phyloP scores from a whole-genome alignment of 2,113 vertebrate genomes.

The Ahaetulla prasina region DNA sequence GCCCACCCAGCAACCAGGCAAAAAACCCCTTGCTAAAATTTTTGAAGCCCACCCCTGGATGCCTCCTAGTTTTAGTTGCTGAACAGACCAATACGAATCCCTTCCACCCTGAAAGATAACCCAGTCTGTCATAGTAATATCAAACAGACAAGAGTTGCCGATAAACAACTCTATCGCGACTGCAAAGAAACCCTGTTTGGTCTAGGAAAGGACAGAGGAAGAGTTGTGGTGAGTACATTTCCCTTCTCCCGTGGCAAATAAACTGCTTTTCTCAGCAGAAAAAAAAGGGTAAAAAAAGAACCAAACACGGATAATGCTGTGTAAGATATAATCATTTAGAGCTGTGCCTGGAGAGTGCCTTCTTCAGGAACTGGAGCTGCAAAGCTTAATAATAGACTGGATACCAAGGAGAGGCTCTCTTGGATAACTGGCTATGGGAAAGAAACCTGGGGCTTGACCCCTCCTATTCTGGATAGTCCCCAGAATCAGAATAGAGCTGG shows the following conservation, averaged over 20 bases:
- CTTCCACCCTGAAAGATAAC: neutral
- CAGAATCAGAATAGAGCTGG: neutral
- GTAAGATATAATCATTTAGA: neutral
- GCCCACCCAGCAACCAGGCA: too few species aligned
- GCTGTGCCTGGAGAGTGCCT: neutral
- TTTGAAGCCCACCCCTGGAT: too few species aligned
- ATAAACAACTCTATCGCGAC: neutral
- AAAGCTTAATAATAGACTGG: neutral
- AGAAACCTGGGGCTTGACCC: neutral
- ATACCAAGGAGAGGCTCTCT: neutral
- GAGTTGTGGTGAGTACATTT: neutral
- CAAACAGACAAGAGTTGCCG: neutral
- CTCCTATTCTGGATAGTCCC: neutral
- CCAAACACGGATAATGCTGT: neutral
- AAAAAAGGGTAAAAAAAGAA: neutral
- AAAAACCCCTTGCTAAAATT: too few species aligned
- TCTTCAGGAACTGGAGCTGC: too few species aligned
- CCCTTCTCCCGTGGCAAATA: neutral
- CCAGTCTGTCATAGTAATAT: neutral
- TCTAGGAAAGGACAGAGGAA: neutral
- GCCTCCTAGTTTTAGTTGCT: neutral
- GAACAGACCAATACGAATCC: neutral
- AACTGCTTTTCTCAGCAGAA: neutral
- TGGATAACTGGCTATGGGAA: neutral
- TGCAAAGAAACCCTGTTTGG: neutral